A percentile compares a stretch with the other conserved stretches of the same genome.
Evolutionary conservation across 2,797 vertebrate genomes (phyloP).

Genomic region (Girardinus metallicus): DNA sequence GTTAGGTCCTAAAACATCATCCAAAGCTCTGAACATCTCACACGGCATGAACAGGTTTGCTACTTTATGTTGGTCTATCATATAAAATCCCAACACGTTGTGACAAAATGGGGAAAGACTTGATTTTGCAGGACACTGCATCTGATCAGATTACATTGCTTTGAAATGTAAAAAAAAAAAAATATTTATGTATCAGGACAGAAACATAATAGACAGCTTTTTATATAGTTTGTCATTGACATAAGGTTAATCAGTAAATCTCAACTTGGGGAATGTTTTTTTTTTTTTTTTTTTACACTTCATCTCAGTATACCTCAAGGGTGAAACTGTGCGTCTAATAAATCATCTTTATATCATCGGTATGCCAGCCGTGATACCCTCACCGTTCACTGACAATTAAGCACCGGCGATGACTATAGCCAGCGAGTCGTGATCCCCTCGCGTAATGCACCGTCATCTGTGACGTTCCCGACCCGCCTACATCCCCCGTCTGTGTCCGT

Average conservation of each 20-base stretch:
- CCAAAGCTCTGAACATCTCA: not conserved
- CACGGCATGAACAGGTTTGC: not conserved
- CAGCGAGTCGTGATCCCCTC: conserved; percentile 65
- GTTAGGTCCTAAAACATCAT: not conserved
- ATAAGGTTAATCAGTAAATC: not conserved
- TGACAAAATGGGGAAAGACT: not conserved
- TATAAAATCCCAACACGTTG: not conserved
- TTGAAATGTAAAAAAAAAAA: not conserved
- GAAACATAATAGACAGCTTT: not conserved
- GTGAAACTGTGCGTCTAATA: not conserved
- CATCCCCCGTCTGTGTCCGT: conserved; percentile 49
- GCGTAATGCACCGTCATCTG: conserved; percentile 57
- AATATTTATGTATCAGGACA: not conserved
- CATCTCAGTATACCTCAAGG: not conserved
- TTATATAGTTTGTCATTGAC: not conserved
- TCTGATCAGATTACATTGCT: not conserved
- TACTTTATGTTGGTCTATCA: not conserved
- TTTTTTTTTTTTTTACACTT: not conserved
- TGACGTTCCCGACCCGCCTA: conserved; percentile 71
- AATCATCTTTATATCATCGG: not conserved
- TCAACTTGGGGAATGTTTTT: not conserved
- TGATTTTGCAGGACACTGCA: not conserved
- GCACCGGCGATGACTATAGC: conserved; percentile 1
- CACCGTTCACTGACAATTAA: not conserved
- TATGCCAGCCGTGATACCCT: not conserved